Base-by-base conservation (phyloP, 2,113 vertebrate genomes). In the Empidonax traillii region DNA sequence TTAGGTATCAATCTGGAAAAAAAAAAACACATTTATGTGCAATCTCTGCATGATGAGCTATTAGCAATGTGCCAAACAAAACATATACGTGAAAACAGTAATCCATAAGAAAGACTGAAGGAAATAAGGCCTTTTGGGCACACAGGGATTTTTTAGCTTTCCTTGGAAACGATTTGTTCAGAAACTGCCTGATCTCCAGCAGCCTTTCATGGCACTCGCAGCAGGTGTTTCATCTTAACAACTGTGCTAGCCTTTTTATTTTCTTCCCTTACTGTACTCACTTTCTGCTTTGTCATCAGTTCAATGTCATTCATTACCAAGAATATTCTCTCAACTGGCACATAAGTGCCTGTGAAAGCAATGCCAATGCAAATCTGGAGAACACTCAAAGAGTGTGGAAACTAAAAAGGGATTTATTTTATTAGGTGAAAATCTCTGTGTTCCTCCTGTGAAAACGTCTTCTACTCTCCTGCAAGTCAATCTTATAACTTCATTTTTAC, bases 141-240 rank as follows among this genome's bases (percentile, higher is more conserved):
- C 16, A 66, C 11, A 72, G 23, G 10, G 21, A 49, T 53, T 82
- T 89, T 83, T 91, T 74, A 58, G 24, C 43, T 86, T 95, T 93
- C 61, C 46, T 95, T 8, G 8, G 37, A 84, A 97, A 80, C 58
- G 1, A 69, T 67, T 87, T 77, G 39, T 87, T 95, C 66, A 67
- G 41, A 44, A 77, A 63, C 33, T 90, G 53, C 39, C 44, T 94
- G 47, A 43, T 92, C 67, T 58, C 66, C 83, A 77, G 46, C n/a
- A 58, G 72, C 35, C 62, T 67, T 73, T 88, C 71, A 61, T 51
- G 23, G 52, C 55, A 59, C 39, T 72, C 63, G 14, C 90, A 95
- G 91, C 37, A 78, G 77, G 71, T 89, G 61, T 94, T 97, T 95
- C 67, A 89, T 81, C 76, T 95, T 86, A 95, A 87, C 67, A 67